Evolutionary conservation across 2,888 invertebrate genomes (phyloP).

Genomic region (Aquatica leii): DNA sequence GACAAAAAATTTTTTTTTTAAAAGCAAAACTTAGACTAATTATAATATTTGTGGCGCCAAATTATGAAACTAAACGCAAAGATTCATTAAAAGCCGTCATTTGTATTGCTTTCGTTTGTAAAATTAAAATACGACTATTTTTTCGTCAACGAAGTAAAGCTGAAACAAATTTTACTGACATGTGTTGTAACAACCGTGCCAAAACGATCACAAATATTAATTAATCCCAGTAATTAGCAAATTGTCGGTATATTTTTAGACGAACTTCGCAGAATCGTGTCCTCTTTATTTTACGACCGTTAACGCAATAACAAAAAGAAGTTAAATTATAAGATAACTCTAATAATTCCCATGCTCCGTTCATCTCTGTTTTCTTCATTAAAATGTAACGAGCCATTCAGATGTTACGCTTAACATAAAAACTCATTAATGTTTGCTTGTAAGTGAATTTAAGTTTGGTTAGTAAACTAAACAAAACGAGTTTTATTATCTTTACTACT

Average conservation of each 20-base stretch:
- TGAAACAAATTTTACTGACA: no score
- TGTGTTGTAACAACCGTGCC: no score
- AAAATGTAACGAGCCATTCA: slow-evolving; percentile 37
- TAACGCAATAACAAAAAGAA: slow-evolving; percentile 18
- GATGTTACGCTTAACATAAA: slow-evolving; percentile 31
- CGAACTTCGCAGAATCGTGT: slow-evolving; percentile 10
- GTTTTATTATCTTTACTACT: slow-evolving; percentile 16
- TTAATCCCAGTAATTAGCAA: slow-evolving; percentile 14
- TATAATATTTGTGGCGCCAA: slow-evolving; percentile 28
- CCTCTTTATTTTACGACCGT: slow-evolving; percentile 14
- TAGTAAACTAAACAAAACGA: slow-evolving; percentile 19
- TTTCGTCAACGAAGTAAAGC: no score
- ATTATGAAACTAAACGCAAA: slow-evolving; percentile 19
- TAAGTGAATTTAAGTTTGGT: slow-evolving; percentile 23
- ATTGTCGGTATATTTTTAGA: slow-evolving; percentile 21
- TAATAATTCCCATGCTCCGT: slow-evolving; percentile 20
- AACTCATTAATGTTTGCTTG: slow-evolving; percentile 26
- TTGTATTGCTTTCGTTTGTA: slow-evolving; percentile 15
- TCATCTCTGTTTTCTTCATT: slow-evolving; percentile 37
- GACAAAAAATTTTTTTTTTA: slow-evolving; percentile 9
- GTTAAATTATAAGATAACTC: slow-evolving; percentile 18
- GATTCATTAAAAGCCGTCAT: slow-evolving; percentile 18
- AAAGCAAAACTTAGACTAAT: slow-evolving; percentile 23
- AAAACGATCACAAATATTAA: no score
- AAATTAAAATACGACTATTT: background rate